Percentiles rank a stretch among this genome's conserved stretches.
These are phyloP conservation scores for Drosophila flavopinicola DNA, from an alignment of 2,888 invertebrate genomes.

Conservation along the genomic window DNA sequence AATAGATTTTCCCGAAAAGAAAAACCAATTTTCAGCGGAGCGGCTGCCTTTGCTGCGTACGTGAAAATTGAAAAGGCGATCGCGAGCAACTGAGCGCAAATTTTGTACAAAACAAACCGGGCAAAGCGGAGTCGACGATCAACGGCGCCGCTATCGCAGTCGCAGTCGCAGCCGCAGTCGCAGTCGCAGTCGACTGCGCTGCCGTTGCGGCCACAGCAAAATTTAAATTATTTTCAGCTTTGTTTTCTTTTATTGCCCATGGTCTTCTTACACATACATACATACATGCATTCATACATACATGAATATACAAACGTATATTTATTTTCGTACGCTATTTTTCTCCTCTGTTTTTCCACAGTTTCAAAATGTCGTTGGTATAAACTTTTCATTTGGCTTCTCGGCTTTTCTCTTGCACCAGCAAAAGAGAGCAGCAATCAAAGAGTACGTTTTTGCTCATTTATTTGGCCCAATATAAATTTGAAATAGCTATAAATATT, in stretches of 20 bases:
- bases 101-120: slow-evolving; percentile 65
- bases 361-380: slow-evolving; percentile 50
- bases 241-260: slow-evolving; percentile 64
- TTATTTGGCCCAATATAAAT: not conserved
- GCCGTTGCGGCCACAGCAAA: slow-evolving; percentile 56
- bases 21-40: slow-evolving; percentile 35
- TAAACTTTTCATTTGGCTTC: slow-evolving; percentile 34
- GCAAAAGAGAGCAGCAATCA: slow-evolving; percentile 20
- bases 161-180: too few species aligned
- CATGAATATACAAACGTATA: slow-evolving; percentile 25
- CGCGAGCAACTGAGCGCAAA: slow-evolving; percentile 82
- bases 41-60: slow-evolving; percentile 46
- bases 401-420: slow-evolving; percentile 30
- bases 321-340: slow-evolving; percentile 72
- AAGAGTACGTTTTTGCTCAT: slow-evolving; percentile 3
- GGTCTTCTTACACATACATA: slow-evolving; percentile 26
- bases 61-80: slow-evolving; percentile 81
- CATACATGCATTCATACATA: not conserved
- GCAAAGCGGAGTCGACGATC: slow-evolving; percentile 44
- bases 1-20: slow-evolving; percentile 31
- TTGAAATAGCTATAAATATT: not conserved
- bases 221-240: slow-evolving; percentile 77
- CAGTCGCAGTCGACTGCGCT: slow-evolving; percentile 24
- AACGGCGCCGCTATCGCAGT: slow-evolving; percentile 14
- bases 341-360: slow-evolving; percentile 44